Evolutionary conservation across 2,113 vertebrate species (phyloP), one percentile per base, ranked within the genome.

Genomic region (Parus major): DNA sequence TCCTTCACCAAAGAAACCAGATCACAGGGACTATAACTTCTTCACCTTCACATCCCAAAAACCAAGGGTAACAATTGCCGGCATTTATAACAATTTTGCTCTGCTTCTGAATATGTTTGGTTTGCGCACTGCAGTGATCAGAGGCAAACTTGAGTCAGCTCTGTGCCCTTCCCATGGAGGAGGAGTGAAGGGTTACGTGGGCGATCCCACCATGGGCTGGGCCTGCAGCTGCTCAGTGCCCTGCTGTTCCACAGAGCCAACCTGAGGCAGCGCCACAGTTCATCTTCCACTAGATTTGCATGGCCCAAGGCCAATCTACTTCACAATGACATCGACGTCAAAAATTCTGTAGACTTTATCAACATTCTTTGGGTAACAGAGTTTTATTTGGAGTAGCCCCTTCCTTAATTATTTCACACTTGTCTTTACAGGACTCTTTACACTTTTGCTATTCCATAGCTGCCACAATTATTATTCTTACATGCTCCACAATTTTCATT

Each of bases 81-180:
- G 10, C 5, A 20, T 46, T 80, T 70, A 15, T 56, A 59, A 39
- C 0, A 0, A 28, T 72, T 80, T 66, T 56, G 17, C 69, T 72
- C 46, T 60, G 15, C 44, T 95, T 65, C 52, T 19, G 39, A 55
- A 23, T 47, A 20, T 28, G 7, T 41, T 63, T 12, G 4, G 0
- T 56, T 83, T 73, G 11, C 56, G 55, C 31, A 27, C n/a, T 81
- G 46, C n/a, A 21, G 18, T 28, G 63, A 49, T 0, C 3, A 2
- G 28, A 75, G 59, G 14, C 39, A 71, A 82, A 22, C 11, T 10
- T 29, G 6, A 41, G 35, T 31, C 3, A 0, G 3, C 7, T 23
- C 50, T 39, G 29, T 1, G 1, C 14, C 29, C n/a, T 84, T 83
- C 25, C n/a, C 13, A 3, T 0, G 1, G 27, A n/a, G 64, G 9